Percentiles rank a stretch among this genome's conserved stretches.
These are phyloP conservation scores for Pseudomugil gertrudae DNA, from an alignment of 2,797 vertebrate genomes.

Conservation along the genomic window DNA sequence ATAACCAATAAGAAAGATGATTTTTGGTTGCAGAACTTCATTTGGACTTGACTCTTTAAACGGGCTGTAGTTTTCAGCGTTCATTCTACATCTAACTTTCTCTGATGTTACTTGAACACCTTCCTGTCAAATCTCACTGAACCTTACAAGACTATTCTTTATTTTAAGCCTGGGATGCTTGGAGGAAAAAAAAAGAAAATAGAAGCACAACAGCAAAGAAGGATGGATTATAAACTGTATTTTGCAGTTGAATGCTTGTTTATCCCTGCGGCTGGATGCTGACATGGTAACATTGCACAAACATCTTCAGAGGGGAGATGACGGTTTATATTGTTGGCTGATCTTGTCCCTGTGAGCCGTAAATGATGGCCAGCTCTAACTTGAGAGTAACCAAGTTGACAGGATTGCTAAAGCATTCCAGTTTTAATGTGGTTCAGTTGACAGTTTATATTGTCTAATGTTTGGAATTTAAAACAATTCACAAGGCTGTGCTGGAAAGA, in stretches of 20 bases:
- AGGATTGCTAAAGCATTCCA: not conserved
- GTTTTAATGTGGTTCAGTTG: not conserved
- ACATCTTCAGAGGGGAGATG: conserved; percentile 30
- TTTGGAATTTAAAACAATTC: conserved; percentile 11
- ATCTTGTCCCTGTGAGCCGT: conserved; percentile 19
- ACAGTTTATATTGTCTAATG: not conserved
- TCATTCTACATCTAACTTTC: not conserved
- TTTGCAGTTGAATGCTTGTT: conserved; percentile 59
- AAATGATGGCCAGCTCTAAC: conserved; percentile 7
- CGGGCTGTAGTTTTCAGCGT: not conserved
- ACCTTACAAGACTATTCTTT: conserved; percentile 1
- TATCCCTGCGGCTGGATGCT: conserved; percentile 52
- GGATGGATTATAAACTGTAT: conserved; percentile 44
- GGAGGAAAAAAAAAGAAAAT: too few species aligned
- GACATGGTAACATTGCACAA: conserved; percentile 44
- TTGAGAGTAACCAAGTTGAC: not conserved
- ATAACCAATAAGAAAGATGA: not conserved
- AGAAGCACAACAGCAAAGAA: conserved; percentile 23
- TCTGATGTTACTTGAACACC: conserved; percentile 1
- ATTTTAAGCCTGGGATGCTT: conserved; percentile 29
- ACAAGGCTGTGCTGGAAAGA: not conserved
- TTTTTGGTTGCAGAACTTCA: not conserved
- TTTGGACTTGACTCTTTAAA: not conserved
- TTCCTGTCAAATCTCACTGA: conserved; percentile 7
- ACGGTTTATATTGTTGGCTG: conserved; percentile 23